Percentiles rank a stretch among this genome's conserved stretches.
These are phyloP conservation scores for Hydra vulgaris DNA, from an alignment of 30 jellyfish, hydroid and myxozoan genomes.

Conservation along the genomic window DNA sequence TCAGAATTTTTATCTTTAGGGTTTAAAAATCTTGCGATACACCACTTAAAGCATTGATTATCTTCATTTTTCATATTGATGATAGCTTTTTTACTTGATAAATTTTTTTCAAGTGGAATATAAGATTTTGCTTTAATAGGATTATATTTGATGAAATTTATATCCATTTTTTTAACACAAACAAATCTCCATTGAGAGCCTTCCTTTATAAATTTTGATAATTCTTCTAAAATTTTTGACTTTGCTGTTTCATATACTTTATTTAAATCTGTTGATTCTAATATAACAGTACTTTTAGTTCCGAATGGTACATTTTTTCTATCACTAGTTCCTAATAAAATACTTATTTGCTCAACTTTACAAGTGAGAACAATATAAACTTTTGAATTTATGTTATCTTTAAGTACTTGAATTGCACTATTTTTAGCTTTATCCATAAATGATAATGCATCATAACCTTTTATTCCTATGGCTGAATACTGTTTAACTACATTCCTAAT, in stretches of 20 bases:
- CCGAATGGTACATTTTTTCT: neutral
- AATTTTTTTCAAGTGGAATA: conserved; percentile 1
- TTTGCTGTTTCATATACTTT: neutral
- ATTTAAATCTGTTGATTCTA: neutral
- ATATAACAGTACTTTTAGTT: neutral
- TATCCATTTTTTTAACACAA: neutral
- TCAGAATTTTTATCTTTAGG: neutral
- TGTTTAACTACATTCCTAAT: neutral
- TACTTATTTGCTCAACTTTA: neutral
- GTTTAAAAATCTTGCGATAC: conserved; percentile 17
- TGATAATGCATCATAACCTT: neutral
- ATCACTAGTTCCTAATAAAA: neutral
- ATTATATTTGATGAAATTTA: too few relatives aligned
- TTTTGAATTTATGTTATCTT: neutral
- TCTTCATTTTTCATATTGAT: conserved; percentile 13
- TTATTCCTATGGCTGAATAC: too few relatives aligned
- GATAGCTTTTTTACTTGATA: neutral
- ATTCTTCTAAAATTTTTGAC: neutral
- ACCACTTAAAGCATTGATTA: conserved; percentile 1
- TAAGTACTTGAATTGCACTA: neutral
- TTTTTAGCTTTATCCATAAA: neutral
- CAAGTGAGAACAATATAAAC: neutral
- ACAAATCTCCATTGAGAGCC: neutral
- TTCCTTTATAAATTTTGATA: too few relatives aligned
- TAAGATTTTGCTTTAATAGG: neutral